Evolutionary conservation across 1,140 invertebrate species (phyloP), one percentile per base, ranked within the genome.

Genomic region (Caenorhabditis briggsae): DNA sequence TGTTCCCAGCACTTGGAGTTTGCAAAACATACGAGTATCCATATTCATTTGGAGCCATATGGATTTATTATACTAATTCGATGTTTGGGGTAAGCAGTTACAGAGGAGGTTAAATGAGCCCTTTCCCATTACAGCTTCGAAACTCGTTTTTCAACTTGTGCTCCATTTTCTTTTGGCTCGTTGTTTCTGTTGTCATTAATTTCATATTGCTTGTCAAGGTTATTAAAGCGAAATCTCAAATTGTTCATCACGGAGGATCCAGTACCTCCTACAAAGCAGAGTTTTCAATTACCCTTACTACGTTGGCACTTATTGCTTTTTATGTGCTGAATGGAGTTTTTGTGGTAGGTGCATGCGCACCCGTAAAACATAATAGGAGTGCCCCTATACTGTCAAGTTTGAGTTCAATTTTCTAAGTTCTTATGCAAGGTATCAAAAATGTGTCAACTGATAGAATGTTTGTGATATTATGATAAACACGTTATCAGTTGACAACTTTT

Each of bases 21-120:
- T 70, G 64, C 18, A 70, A 70, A 46, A n/a, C 64, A 16, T 70
- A 43, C 41, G 64, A 70, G 18, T 46, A 70, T 46, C 64, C 41
- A 43, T 70, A 70, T 70, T 16, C 64, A 43, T 70, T 70, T 46
- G 64, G 64, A 43, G 64, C 64, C 5, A n/a, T 70, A 18, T 70
- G 64, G 64, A 70, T 70, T 8, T 70, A 70, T 18, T 70, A 70
- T n/a, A 70, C 64, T 8, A 70, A 70, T 18, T 70, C 64, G 43
- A 14, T 14, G 20, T 70, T 70, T 70, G 64, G 64, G n/a, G 64
- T 70, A 46, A 23, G 64, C 43, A 61, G 9, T 33, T 9, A 11
- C 12, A 20, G 1, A 2, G 20, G n/a, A 0, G 8, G 8, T 58
- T 8, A n/a, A 58, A 3, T 58, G 14, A 61, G 16, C 56, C 5